phyloP scores from a whole-genome alignment of 2,797 vertebrate genomes.

The Dallia pectoralis region DNA sequence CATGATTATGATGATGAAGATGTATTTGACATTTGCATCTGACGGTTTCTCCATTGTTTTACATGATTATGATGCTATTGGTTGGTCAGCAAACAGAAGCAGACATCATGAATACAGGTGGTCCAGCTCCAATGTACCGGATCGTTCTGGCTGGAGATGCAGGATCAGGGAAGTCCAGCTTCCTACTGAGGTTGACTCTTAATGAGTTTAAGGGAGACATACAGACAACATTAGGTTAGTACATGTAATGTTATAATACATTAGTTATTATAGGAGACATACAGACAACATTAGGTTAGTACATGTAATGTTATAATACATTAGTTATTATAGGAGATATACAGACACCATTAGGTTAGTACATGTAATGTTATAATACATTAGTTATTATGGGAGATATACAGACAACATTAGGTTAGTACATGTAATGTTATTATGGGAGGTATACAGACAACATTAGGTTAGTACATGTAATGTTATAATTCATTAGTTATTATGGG shows the following conservation, averaged over 20 bases:
- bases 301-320: no score
- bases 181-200: constrained; percentile 68
- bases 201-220: constrained; percentile 74
- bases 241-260: no score
- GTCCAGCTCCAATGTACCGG: constrained; percentile 60
- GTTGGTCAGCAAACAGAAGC: constrained; percentile 51
- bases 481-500: no score
- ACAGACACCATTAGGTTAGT: constrained; percentile 73
- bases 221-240: constrained; percentile 73
- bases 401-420: constrained; percentile 73
- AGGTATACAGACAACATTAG: constrained; percentile 74
- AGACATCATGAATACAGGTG: constrained; percentile 20
- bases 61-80: not conserved
- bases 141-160: constrained; percentile 73
- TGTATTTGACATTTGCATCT: not conserved
- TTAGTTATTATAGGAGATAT: constrained; percentile 70
- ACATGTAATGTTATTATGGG: constrained; percentile 66
- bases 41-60: not conserved
- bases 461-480: constrained; percentile 59
- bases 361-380: no score
- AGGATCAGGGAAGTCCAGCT: constrained; percentile 76
- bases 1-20: not conserved
- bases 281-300: constrained; percentile 73
- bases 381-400: constrained; percentile 70
- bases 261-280: constrained; percentile 70